Percentiles rank a stretch among this genome's conserved stretches.
phyloP scores from a whole-genome alignment of 2,797 vertebrate genomes.

The Columba guinea region DNA sequence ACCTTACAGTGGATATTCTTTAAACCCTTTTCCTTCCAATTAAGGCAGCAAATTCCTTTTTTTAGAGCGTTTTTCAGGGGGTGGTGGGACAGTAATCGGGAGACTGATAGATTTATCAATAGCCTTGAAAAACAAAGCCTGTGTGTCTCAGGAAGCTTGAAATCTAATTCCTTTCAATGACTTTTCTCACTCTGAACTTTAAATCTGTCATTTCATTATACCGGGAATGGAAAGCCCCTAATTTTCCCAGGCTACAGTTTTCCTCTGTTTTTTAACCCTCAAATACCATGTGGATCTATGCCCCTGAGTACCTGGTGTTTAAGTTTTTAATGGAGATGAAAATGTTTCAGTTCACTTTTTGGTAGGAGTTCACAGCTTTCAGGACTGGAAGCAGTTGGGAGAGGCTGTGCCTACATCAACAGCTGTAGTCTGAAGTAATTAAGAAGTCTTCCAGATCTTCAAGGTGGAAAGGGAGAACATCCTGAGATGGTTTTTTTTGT shows the following conservation, averaged over 20 bases:
- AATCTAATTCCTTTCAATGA: slow-evolving; percentile 69
- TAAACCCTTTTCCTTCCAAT: slow-evolving; percentile 52
- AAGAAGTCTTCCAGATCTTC: not conserved
- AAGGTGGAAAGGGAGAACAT: not conserved
- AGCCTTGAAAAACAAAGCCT: slow-evolving; percentile 65
- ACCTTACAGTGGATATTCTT: slow-evolving; percentile 52
- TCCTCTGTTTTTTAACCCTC: slow-evolving; percentile 63
- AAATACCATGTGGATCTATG: not conserved
- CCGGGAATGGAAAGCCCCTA: slow-evolving; percentile 74
- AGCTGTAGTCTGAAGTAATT: not conserved
- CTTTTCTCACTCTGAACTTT: slow-evolving; percentile 69
- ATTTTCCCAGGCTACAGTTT: slow-evolving; percentile 71
- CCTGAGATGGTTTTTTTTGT: not conserved
- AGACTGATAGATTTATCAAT: slow-evolving; percentile 63
- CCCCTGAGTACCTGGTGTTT: slow-evolving; percentile 18
- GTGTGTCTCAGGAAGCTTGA: slow-evolving; percentile 46
- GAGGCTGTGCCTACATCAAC: not conserved
- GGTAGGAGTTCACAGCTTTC: not conserved
- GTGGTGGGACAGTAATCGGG: not conserved
- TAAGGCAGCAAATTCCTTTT: slow-evolving; percentile 39
- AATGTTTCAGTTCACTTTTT: not conserved
- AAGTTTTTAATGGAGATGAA: not conserved
- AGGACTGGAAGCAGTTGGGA: not conserved
- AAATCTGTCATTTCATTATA: slow-evolving; percentile 66
- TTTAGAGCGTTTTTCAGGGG: not conserved